Base-by-base conservation (phyloP, 2,113 vertebrate species). In the Ornithorhynchus anatinus region DNA sequence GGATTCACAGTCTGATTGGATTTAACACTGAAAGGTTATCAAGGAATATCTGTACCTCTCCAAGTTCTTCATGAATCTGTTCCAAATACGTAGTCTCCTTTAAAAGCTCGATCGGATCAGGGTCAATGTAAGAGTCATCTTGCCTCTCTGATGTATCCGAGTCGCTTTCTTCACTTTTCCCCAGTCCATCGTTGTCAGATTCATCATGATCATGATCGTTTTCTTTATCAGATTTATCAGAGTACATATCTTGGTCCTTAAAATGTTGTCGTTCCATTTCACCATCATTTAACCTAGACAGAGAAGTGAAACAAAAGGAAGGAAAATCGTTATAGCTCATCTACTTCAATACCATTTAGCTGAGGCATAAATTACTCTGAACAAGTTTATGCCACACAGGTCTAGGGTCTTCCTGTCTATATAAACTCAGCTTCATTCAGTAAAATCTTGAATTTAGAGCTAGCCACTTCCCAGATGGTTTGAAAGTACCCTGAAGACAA, bases 201-300 rank as follows among this genome's bases (percentile, higher is more conserved):
- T 99, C 98, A 74, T 99, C 97, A 0, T 95, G 97, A 63, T 98
- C 97, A 59, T 92, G 96, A 70, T 99, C 98, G 14, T 96, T 96
- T 85, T 98, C 97, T 67, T 96, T 93, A 91, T 99, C 97, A 1
- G 98, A 99, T 80, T 98, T 98, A 91, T 99, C 98, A 3, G 97
- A 99, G 88, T 98, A 99, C 33, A 95, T 91, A 84, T 99, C 97
- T 22, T 95, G 95, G 89, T 99, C 97, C 86, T 97, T 99, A 82
- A 97, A 95, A 59, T 96, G 94, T 63, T 94, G 93, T 23, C 91
- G 87, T 88, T 95, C 94, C 58, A 94, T 89, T 91, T 99, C 98
- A 51, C 93, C 94, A 82, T 99, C 97, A 56, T 95, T 98, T 83
- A 97, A 94, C 89, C 96, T 98, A 72, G 57, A 39, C 15, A 20